A percentile compares a stretch with the other conserved stretches of the same genome.
phyloP scores from a whole-genome alignment of 1,140 invertebrate species.

The Marisa cornuarietis region DNA sequence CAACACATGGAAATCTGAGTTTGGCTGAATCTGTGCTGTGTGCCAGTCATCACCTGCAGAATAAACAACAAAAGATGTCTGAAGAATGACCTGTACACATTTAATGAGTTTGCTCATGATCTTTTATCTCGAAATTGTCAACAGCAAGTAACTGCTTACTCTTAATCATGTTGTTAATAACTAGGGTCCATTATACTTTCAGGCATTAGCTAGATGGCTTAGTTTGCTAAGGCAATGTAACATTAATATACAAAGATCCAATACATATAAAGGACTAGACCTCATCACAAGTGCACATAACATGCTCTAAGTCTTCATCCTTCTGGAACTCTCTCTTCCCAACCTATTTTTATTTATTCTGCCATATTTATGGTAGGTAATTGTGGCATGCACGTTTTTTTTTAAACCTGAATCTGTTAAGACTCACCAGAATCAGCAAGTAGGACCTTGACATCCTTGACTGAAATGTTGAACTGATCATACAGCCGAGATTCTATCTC shows the following conservation, averaged over 20 bases:
- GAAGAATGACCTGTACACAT: too few species aligned
- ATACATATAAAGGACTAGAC: too few species aligned
- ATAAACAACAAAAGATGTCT: neutral
- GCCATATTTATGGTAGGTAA: too few species aligned
- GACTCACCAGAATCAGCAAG: slow-evolving; percentile 67
- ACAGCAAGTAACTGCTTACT: too few species aligned
- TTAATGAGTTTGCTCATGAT: too few species aligned
- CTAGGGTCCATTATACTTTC: too few species aligned
- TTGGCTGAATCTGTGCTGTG: slow-evolving; percentile 74
- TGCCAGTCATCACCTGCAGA: slow-evolving; percentile 78
- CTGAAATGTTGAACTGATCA: slow-evolving; percentile 78
- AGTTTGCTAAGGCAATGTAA: too few species aligned
- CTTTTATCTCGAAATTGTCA: too few species aligned
- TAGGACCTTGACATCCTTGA: slow-evolving; percentile 75
- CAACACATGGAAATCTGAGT: slow-evolving; percentile 81
- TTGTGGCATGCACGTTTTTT: neutral
- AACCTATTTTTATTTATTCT: neutral
- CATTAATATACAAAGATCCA: too few species aligned
- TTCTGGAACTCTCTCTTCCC: neutral
- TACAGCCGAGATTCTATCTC: slow-evolving; percentile 84
- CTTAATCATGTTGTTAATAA: too few species aligned
- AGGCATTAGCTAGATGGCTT: too few species aligned
- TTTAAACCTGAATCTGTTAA: neutral
- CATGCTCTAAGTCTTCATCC: too few species aligned
- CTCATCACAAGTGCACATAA: neutral